Percentiles rank a stretch among this genome's conserved stretches.
Evolutionary conservation across 2,888 invertebrate species (phyloP).

Genomic region (Ametastegia equiseti): DNA sequence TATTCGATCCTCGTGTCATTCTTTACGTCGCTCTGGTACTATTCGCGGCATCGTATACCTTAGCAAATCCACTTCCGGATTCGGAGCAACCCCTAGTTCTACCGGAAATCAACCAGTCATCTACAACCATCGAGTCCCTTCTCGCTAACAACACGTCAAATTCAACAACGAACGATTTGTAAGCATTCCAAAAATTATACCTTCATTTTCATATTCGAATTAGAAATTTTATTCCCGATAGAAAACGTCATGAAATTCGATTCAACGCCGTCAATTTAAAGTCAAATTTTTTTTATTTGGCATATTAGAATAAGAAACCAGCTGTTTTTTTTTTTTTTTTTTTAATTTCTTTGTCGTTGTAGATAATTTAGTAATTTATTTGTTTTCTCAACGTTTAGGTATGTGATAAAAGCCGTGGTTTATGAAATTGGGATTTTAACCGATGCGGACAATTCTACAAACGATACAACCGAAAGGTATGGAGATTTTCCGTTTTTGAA

Average conservation of each 20-base stretch:
- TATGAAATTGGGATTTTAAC: conserved; percentile 81
- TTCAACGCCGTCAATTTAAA: too few relatives aligned
- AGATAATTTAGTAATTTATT: too few relatives aligned
- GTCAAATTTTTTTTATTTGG: too few relatives aligned
- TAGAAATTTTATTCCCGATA: too few relatives aligned
- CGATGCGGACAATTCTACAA: conserved; percentile 74
- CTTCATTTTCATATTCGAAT: too few relatives aligned
- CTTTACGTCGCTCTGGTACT: not conserved
- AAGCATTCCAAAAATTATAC: not conserved
- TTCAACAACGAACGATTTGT: conserved; percentile 46
- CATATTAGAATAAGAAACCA: too few relatives aligned
- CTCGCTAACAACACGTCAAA: conserved; percentile 4
- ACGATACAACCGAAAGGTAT: conserved; percentile 73
- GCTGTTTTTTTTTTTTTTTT: too few relatives aligned
- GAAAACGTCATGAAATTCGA: too few relatives aligned
- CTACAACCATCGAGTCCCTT: not conserved
- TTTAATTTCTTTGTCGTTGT: too few relatives aligned
- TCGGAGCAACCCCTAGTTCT: not conserved
- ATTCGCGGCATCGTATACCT: not conserved
- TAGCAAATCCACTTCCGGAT: conserved; percentile 17
- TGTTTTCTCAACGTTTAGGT: conserved; percentile 69
- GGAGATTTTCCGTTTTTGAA: too few relatives aligned
- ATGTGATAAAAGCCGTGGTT: conserved; percentile 79
- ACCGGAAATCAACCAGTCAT: not conserved
- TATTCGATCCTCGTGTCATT: conserved; percentile 6